Evolutionary conservation across 2,113 vertebrate genomes (phyloP).

Genomic region (Hypomesus transpacificus): DNA sequence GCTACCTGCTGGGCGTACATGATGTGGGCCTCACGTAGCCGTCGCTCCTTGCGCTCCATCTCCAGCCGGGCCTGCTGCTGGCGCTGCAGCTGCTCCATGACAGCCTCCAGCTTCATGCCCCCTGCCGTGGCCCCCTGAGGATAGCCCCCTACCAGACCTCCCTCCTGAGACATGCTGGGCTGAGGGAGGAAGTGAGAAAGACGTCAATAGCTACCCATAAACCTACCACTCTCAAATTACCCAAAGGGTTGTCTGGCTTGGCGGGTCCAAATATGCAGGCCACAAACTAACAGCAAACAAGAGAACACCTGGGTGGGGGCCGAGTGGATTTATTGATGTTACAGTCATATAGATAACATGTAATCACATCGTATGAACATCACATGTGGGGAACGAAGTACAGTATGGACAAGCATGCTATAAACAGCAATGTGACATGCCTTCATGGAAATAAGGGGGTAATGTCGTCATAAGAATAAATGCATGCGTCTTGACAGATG

Average conservation of each 20-base stretch:
- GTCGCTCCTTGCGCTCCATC: constrained; percentile 87
- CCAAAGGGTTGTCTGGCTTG: constrained; percentile 1
- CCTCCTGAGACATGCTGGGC: constrained; percentile 77
- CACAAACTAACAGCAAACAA: constrained; percentile 1
- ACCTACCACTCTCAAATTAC: constrained; percentile 28
- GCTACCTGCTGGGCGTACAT: constrained; percentile 86
- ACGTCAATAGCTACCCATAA: constrained; percentile 25
- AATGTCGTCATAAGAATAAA: no score
- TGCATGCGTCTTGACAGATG: no score
- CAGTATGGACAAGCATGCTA: no score
- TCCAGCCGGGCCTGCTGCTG: constrained; percentile 81
- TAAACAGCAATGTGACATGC: no score
- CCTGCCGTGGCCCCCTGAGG: constrained; percentile 74
- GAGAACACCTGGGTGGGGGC: not conserved
- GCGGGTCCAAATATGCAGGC: not conserved
- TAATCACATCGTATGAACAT: no score
- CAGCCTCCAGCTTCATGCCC: constrained; percentile 86
- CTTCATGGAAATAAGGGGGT: no score
- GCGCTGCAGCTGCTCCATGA: constrained; percentile 90
- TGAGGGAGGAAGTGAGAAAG: constrained; percentile 51
- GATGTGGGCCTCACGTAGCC: constrained; percentile 83
- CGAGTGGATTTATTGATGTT: not conserved
- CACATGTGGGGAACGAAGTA: no score
- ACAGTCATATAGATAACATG: not conserved
- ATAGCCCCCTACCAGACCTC: constrained; percentile 69